phyloP scores from a whole-genome alignment of 2,888 invertebrate genomes.

The Callimorpha dominula region DNA sequence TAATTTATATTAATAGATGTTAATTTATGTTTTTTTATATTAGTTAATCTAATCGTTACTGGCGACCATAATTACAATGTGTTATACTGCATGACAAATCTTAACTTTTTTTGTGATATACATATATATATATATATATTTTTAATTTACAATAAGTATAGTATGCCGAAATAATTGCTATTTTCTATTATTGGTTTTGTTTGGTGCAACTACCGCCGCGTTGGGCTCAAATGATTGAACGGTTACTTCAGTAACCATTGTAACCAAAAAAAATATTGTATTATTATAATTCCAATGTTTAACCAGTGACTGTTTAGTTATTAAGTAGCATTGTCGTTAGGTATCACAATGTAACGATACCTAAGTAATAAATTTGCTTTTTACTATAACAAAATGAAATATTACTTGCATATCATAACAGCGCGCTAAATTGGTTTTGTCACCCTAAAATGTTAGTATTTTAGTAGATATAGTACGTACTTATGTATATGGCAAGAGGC shows the following conservation, averaged over 20 bases:
- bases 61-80: slow-evolving; percentile 66
- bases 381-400: slow-evolving; percentile 44
- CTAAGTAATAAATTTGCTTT: slow-evolving; percentile 56
- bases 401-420: slow-evolving; percentile 60
- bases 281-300: slow-evolving; percentile 63
- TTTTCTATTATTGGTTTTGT: slow-evolving; percentile 62
- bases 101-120: slow-evolving; percentile 57
- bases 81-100: slow-evolving; percentile 72
- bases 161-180: slow-evolving; percentile 45
- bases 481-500: not conserved
- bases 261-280: slow-evolving; percentile 69
- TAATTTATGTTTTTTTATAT: slow-evolving; percentile 56
- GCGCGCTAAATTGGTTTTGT: slow-evolving; percentile 36
- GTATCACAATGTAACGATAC: slow-evolving; percentile 60
- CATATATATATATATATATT: slow-evolving; percentile 48
- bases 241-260: slow-evolving; percentile 59
- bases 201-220: slow-evolving; percentile 65
- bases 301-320: slow-evolving; percentile 74
- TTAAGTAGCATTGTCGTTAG: slow-evolving; percentile 62
- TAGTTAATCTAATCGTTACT: slow-evolving; percentile 63
- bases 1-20: slow-evolving; percentile 66
- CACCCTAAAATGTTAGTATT: slow-evolving; percentile 34
- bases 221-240: slow-evolving; percentile 70
- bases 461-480: not conserved
- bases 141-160: slow-evolving; percentile 38